Base-by-base conservation (phyloP, 1,140 invertebrate species). In the Medauroidea extradentata region DNA sequence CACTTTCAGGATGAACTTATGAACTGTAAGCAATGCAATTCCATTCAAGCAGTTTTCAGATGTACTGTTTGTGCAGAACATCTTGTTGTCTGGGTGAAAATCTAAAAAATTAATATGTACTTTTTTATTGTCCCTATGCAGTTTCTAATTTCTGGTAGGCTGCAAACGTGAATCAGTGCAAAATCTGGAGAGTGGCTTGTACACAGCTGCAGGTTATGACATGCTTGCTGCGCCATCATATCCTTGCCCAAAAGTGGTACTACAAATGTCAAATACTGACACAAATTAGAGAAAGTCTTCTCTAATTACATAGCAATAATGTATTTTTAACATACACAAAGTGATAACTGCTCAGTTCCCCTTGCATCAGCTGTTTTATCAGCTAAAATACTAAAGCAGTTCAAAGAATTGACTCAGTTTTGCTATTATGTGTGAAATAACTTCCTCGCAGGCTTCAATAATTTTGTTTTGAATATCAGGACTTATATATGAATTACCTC, bases 221-320 rank as follows among this genome's bases (percentile, higher is more conserved):
- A 72, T 69, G 18, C 57, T 64, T 52, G 64, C 59, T 29, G 71
- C 67, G 8, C 67, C 66, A 61, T 69, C 64, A 42, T 69, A 71
- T n/a, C 65, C 66, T 67, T 71, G 67, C 38, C 63, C 58, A n/a
- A 69, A n/a, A 50, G 61, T 61, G 51, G 50, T 44, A 13, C 62
- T 63, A 51, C 61, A 61, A 13, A 68, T 29, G 54, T 69, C 63
- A n/a, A n/a, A n/a, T 59, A 65, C 53, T 24, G 67, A 55, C 42
- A 68, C 29, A 50, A 62, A 70, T 39, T 57, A 58, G 19, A 70
- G 41, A 55, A 69, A 68, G 51, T 48, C 51, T 62, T 66, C 54
- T 53, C 27, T 43, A 14, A 62, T 57, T 46, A 46, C n/a, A 46
- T 21, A 46, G 44, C 24, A 4, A 21, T 4, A 46, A 25, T 21